Base-by-base conservation (phyloP, 2,797 vertebrate genomes). In the Pyrocephalus nanus region DNA sequence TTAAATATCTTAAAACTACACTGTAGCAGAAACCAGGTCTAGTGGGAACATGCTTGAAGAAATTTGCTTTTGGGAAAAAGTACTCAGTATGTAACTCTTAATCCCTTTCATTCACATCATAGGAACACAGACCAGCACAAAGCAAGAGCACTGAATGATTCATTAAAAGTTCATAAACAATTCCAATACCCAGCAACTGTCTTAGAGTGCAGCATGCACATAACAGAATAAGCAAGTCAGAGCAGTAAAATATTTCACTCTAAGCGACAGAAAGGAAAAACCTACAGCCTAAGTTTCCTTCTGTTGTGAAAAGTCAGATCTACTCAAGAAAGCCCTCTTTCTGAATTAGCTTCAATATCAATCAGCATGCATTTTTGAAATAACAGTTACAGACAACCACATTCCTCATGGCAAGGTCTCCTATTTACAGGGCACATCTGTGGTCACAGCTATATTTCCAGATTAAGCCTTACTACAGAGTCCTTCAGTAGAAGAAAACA, bases 51-150 rank as follows among this genome's bases (percentile, higher is more conserved):
- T 16, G 13, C 43, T 54, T 34, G 74, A 88, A 94, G 62, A 96
- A 96, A 82, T 50, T 42, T 40, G 85, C 55, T 96, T 90, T 90
- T 40, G n/a, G 60, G 45, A 69, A 30, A 90, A 86, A 55, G 19
- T 77, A 66, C 36, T 7, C 61, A 82, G 79, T 82, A 58, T 55
- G 2, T 72, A 87, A 40, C 18, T 74, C 65, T 54, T 85, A 82
- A 34, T 90, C 47, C 57, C 72, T 76, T 88, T 85, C 60, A 82
- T 34, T 92, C 53, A 70, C 23, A 75, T 66, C 51, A n/a, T 2
- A 62, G 43, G 32, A 84, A 92, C n/a, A 89, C 32, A 84, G 30
- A 92, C 29, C 15, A 91, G 85, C 29, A 95, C 29, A 93, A 93
- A 77, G 29, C 74, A 79, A 76, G 60, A 89, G 51, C 32, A 55